Base-by-base conservation (phyloP, 1,140 invertebrate genomes). In the Drosophila repleta region DNA sequence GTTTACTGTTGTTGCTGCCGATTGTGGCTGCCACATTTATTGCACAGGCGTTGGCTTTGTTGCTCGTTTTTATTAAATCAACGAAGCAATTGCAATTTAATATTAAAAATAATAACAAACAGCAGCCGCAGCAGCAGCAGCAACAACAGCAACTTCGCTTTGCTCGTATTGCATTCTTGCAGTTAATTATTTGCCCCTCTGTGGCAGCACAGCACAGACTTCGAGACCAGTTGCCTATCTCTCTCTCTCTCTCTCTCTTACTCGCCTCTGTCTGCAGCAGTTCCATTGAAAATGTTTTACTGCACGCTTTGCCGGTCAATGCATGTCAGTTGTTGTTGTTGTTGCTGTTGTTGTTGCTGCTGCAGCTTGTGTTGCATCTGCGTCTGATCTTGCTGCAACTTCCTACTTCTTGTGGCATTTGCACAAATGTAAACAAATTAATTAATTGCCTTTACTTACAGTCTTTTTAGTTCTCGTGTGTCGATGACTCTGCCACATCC, bases 41-140 rank as follows among this genome's bases (percentile, higher is more conserved):
- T 84, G 81, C 80, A 79, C 74, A 80, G 68, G 61, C 65, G 69
- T 74, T 57, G 69, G 65, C 77, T 85, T 84, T 85, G 76, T 85
- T 85, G 73, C 74, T 85, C 74, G 78, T 80, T 82, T 83, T 88
- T 83, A 87, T 87, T 87, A 87, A 87, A 87, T 88, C 83, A 87
- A 81, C 83, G 83, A 79, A 82, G 75, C 79, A 88, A 85, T 90
- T 90, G 85, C 87, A 90, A 90, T 90, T 90, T 90, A 90, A 90
- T 90, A 90, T 90, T 90, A 90, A 90, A 90, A 90, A 88, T 88
- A 90, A 90, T 90, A 90, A 90, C 81, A 90, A 90, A 90, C 83
- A 80, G 77, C 82, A 88, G 53, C 63, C 5, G 60, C 46, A 61
- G 46, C 61, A 26, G 57, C 53, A 37, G 45, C 63, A n/a, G 48